Evolutionary conservation across 92 coral and sea anemone species (phyloP).

Genomic region (Umimayanthus kanabou): DNA sequence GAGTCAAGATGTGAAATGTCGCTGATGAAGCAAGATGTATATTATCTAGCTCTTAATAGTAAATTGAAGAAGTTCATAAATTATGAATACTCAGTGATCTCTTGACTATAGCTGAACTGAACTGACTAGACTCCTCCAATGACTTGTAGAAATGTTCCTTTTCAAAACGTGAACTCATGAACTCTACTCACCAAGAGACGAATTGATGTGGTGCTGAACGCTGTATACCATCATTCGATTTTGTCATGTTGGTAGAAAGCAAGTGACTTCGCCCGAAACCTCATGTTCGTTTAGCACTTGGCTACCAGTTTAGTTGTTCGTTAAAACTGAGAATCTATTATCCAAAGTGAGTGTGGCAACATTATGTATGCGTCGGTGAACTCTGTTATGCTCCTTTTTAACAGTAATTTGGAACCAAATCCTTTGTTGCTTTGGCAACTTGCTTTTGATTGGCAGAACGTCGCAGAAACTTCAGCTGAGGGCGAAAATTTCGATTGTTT

Average conservation of each 20-base stretch:
- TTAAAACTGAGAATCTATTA: slow-evolving; percentile 29
- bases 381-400: slow-evolving; percentile 30
- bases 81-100: slow-evolving; percentile 9
- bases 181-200: slow-evolving; percentile 28
- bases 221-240: slow-evolving; percentile 8
- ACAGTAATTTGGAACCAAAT: slow-evolving; percentile 17
- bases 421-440: slow-evolving; percentile 20
- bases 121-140: not conserved
- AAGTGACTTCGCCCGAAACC: not conserved
- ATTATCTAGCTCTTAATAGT: not conserved
- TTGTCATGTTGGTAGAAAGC: slow-evolving; percentile 5
- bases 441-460: slow-evolving; percentile 26
- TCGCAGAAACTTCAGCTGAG: not conserved
- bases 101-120: not conserved
- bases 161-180: not conserved
- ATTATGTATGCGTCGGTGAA: slow-evolving; percentile 33
- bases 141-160: not conserved
- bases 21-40: not conserved
- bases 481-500: slow-evolving; percentile 13
- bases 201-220: slow-evolving; percentile 21
- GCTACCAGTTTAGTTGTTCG: slow-evolving; percentile 13
- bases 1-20: not conserved
- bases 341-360: not conserved
- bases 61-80: slow-evolving; percentile 5
- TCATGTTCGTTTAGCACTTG: slow-evolving; percentile 2